Evolutionary conservation across 2,888 invertebrate genomes (phyloP), one percentile per base, ranked within the genome.

Genomic region (Vesta saturnalis): DNA sequence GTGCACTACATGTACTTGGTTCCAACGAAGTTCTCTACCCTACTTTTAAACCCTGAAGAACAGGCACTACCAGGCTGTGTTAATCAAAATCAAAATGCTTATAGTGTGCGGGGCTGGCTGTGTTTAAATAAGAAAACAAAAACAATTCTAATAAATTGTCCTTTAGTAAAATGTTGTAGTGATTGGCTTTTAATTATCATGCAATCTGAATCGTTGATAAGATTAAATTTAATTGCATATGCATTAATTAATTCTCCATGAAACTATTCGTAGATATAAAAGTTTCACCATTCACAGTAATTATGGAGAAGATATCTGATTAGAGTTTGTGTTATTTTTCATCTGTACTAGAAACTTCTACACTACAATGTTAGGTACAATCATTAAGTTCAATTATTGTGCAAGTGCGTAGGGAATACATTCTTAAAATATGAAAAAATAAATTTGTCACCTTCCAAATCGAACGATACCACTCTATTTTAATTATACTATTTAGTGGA

Each of bases 61-160:
- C 67, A 64, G 63, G 66, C 55, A 64, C 56, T 60, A 54, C 63
- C 67, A 67, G 61, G 68, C 67, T 59, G 60, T 67, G 67, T 70
- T 64, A 67, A 43, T 62, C 49, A 57, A 54, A 66, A 69, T 59
- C 47, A 70, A 62, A 59, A 68, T 64, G 70, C 70, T 70, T 64
- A 59, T 23, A 54, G 76, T 77, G 77, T 76, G 77, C 75, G 76
- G 75, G 76, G 76, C 77, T 77, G 77, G 77, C 77, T 77, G 77
- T 77, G 77, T 77, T 73, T 67, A 56, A 64, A 72, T 65, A 62
- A 67, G 65, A 64, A 64, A 49, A 60, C n/a, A n/a, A n/a, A n/a
- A n/a, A n/a, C n/a, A 61, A 43, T 22, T 52, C 57, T 46, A 22
- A n/a, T 65, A 16, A 14, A 2, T 61, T 30, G 43, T 43, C 47